Base-by-base conservation (phyloP, 2,113 vertebrate species). In the Dasyprocta punctata region DNA sequence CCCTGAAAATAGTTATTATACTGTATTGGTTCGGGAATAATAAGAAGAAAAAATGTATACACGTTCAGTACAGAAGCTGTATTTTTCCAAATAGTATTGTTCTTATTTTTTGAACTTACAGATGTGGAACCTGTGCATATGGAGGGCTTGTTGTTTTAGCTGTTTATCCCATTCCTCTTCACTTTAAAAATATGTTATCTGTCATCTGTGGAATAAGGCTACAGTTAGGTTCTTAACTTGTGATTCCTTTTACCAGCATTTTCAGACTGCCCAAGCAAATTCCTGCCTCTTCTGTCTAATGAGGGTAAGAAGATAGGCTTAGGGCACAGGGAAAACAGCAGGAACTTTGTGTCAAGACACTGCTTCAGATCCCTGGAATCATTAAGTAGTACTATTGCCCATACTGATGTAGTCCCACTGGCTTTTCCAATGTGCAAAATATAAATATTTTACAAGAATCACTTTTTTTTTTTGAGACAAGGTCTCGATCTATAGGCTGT, bases 181-280 rank as follows among this genome's bases (percentile, higher is more conserved):
- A 22, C 47, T 28, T 71, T 94, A 41, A 90, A 92, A 92, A 73
- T 44, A 86, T 52, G 77, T 73, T 54, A 11, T 49, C 38, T 73
- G 24, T 28, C 65, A 30, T 71, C 49, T 88, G 13, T 87, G 65
- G 22, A 82, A 92, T 78, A 30, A 56, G 49, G 17, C 38, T 80
- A 52, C 19, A 26, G 3, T 86, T 71, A 54, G 71, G 3, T 93
- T 2, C n/a, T 92, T 61, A 54, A 88, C 8, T 84, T n/a, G 3
- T 90, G 56, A 60, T 56, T 89, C 26, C 52, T 90, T 96, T 90
- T 58, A 75, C n/a, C 78, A 92, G 52, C 20, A 61, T 73, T 89
- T 94, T 93, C 69, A 88, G 82, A 52, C 38, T 38, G 17, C 67
- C 8, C 38, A 83, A 75, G 63, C 28, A 92, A 81, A 90, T 93